Percentiles rank a stretch among this genome's conserved stretches.
phyloP scores from a whole-genome alignment of 1,140 invertebrate species.

The Lanistes nyassanus region DNA sequence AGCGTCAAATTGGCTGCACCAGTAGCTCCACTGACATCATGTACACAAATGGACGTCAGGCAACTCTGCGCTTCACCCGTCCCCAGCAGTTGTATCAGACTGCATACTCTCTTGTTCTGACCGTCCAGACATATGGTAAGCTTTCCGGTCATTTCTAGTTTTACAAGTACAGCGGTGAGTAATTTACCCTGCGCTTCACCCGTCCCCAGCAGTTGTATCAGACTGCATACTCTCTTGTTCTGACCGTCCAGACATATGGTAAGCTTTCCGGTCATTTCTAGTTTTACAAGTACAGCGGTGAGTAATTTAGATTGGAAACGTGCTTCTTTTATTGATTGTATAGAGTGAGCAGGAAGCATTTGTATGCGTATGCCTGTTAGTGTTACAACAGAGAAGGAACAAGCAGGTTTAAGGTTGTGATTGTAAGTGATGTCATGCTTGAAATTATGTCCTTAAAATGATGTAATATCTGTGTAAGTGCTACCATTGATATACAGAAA shows the following conservation, averaged over 20 bases:
- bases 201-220: conserved; percentile 31
- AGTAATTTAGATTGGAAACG: conserved; percentile 6
- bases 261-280: conserved; percentile 20
- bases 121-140: conserved; percentile 44
- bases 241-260: conserved; percentile 42
- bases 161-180: not conserved
- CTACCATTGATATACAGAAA: no score
- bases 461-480: no score
- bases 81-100: conserved; percentile 33
- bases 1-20: conserved; percentile 35
- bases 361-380: no score
- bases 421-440: no score
- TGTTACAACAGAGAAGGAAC: no score
- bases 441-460: no score
- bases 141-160: not conserved
- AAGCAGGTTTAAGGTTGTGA: no score
- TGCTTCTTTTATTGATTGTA: not conserved
- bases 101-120: conserved; percentile 36
- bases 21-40: conserved; percentile 39
- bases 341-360: not conserved
- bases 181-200: conserved; percentile 32
- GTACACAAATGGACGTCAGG: conserved; percentile 32
- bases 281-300: no score
- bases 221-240: conserved; percentile 35
- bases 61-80: conserved; percentile 35